phyloP scores from a whole-genome alignment of 2,797 vertebrate species.

The Hozukius guyotensis region DNA sequence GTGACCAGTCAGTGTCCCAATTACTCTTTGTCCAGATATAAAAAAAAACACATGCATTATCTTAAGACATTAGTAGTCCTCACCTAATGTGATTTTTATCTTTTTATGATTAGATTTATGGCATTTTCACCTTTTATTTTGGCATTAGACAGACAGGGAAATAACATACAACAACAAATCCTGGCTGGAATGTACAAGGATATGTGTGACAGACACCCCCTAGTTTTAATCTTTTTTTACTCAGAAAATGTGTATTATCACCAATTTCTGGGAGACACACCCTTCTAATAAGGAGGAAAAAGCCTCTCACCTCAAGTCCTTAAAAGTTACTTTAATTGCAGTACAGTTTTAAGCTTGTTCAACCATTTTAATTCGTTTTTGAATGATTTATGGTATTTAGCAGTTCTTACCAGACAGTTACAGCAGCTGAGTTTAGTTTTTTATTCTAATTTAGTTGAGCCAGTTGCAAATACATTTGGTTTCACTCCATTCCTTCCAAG shows the following conservation, averaged over 20 bases:
- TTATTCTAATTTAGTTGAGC: not conserved
- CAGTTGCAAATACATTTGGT: not conserved
- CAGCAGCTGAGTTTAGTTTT: not conserved
- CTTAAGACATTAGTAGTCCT: not conserved
- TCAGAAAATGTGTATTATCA: not conserved
- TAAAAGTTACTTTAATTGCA: not conserved
- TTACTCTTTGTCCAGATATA: not conserved
- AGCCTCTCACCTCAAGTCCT: not conserved
- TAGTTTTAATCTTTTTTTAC: not conserved
- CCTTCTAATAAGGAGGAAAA: not conserved
- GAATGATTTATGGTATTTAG: not conserved
- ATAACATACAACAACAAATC: not conserved
- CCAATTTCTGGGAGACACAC: not conserved
- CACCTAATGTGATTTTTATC: not conserved
- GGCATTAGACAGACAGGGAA: not conserved
- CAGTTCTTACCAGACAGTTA: not conserved
- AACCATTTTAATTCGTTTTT: not conserved
- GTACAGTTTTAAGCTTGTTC: not conserved
- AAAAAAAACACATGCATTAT: not conserved
- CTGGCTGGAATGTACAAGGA: too few relatives aligned
- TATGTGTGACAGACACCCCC: not conserved
- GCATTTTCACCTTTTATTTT: too few relatives aligned
- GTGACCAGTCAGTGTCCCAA: not conserved
- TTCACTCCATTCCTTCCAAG: not conserved
- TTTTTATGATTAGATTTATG: too few relatives aligned